phyloP scores from a whole-genome alignment of 2,797 vertebrate species.

The Eurystomus glaucurus region DNA sequence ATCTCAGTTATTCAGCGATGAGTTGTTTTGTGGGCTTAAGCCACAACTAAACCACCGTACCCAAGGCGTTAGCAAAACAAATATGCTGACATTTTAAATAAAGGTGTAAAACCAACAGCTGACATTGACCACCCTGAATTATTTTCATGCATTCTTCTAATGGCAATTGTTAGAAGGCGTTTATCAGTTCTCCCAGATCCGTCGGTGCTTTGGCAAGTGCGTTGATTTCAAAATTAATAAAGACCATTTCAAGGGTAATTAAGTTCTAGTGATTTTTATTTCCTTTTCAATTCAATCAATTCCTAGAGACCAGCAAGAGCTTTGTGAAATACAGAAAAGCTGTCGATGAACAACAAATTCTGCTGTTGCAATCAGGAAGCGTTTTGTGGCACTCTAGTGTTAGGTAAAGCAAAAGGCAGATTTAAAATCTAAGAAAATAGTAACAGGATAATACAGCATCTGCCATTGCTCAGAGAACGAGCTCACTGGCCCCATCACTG shows the following conservation, averaged over 20 bases:
- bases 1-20: background rate
- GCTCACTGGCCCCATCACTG: background rate
- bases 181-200: constrained; percentile 43
- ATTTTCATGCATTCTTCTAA: constrained; percentile 48
- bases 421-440: background rate
- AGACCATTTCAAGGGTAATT: constrained; percentile 79
- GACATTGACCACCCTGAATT: constrained; percentile 36
- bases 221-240: constrained; percentile 78
- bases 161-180: constrained; percentile 37
- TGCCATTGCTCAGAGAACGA: background rate
- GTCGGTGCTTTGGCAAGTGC: constrained; percentile 58
- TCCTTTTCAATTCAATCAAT: constrained; percentile 68
- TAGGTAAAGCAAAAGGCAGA: background rate
- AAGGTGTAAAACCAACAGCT: constrained; percentile 32
- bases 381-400: background rate
- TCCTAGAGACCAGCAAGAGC: constrained; percentile 25
- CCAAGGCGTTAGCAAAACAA: constrained; percentile 27
- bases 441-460: background rate
- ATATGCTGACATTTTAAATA: background rate
- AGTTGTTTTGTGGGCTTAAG: background rate
- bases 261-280: constrained; percentile 70
- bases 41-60: background rate
- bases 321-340: constrained; percentile 35
- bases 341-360: constrained; percentile 26
- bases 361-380: background rate